Conservation (phyloP, 2,797 vertebrate genomes). For the Ceryle rudis region DNA sequence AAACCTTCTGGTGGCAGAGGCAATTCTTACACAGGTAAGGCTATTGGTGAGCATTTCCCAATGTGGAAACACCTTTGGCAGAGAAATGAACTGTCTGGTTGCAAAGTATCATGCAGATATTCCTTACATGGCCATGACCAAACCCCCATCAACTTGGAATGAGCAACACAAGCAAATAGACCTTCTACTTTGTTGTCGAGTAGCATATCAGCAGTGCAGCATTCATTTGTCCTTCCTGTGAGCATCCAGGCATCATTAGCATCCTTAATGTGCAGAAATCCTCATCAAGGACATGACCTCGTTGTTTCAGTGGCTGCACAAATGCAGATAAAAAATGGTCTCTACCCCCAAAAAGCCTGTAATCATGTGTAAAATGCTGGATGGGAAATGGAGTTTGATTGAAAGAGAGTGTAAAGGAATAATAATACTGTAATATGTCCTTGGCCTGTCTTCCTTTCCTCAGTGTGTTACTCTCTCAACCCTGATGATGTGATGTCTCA, state of each 20-base stretch:
- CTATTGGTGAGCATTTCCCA: background rate
- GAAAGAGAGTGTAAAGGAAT: slow-evolving; percentile 51
- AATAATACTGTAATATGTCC: slow-evolving; percentile 49
- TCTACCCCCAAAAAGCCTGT: slow-evolving; percentile 15
- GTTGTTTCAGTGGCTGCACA: slow-evolving; percentile 19
- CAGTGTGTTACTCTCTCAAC: slow-evolving; percentile 18
- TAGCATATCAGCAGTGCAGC: background rate
- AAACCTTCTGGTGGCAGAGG: background rate
- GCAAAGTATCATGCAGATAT: background rate
- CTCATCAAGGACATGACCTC: slow-evolving; percentile 42
- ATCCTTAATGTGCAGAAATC: background rate
- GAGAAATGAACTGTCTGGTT: background rate
- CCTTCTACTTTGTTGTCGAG: background rate
- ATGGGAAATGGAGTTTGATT: slow-evolving; percentile 33
- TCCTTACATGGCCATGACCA: background rate
- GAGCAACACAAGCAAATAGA: background rate
- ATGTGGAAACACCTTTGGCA: background rate
- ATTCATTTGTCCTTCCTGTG: background rate
- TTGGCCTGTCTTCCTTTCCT: slow-evolving; percentile 55
- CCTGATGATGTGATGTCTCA: slow-evolving; percentile 69
- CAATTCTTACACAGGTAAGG: background rate
- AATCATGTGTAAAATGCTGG: slow-evolving; percentile 52
- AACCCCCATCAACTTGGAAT: background rate
- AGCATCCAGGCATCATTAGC: slow-evolving; percentile 24
- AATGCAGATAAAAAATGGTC: slow-evolving; percentile 22